phyloP scores from a whole-genome alignment of 2,113 vertebrate genomes.

The Entosphenus tridentatus region DNA sequence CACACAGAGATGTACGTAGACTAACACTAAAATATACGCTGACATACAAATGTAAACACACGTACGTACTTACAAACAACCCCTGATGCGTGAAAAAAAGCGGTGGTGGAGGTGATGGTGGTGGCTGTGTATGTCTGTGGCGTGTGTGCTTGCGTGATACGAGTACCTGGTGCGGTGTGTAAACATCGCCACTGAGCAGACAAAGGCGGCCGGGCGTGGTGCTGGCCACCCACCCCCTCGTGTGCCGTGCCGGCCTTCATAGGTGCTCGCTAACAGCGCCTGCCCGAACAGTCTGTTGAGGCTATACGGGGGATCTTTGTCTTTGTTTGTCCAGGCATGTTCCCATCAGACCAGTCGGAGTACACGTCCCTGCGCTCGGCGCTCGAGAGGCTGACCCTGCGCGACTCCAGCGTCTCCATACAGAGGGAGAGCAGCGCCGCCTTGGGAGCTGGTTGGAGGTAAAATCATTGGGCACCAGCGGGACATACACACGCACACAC shows the following conservation, averaged over 20 bases:
- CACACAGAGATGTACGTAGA: not conserved
- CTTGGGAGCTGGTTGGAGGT: constrained; percentile 91
- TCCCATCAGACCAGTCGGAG: constrained; percentile 72
- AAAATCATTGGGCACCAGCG: constrained; percentile 10
- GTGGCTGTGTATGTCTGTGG: too few species aligned
- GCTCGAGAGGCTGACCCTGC: constrained; percentile 66
- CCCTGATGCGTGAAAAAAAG: too few species aligned
- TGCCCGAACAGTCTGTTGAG: not conserved
- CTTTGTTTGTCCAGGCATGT: constrained; percentile 39
- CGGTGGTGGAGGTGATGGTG: too few species aligned
- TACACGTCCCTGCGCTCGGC: constrained; percentile 60
- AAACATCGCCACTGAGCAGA: too few species aligned
- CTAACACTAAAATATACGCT: not conserved
- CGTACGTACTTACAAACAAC: not conserved
- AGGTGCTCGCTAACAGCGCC: too few species aligned
- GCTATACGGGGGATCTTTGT: not conserved
- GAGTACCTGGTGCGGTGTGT: too few species aligned
- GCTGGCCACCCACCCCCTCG: too few species aligned
- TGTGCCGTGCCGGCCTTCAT: too few species aligned
- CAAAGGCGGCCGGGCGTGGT: too few species aligned
- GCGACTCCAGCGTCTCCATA: constrained; percentile 74
- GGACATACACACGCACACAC: too few species aligned
- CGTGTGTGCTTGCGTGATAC: too few species aligned
- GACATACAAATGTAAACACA: not conserved
- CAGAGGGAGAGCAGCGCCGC: constrained; percentile 71